These are phyloP conservation scores for Cuniculus paca DNA, from an alignment of 2,797 vertebrate species.

Conservation along the genomic window DNA sequence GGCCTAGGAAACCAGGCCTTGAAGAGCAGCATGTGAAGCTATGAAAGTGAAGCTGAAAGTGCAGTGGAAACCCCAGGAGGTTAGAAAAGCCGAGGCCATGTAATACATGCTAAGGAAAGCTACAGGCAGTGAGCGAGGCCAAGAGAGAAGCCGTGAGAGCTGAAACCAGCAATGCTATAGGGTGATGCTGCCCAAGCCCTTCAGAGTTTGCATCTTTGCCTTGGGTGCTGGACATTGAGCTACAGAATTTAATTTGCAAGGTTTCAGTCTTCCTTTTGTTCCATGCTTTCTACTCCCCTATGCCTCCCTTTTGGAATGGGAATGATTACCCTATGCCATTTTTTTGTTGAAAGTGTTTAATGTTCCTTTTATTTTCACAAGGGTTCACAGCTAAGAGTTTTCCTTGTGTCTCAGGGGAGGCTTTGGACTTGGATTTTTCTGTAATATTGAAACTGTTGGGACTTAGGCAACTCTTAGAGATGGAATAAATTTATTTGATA, in stretches of 20 bases:
- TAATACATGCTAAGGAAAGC: neutral
- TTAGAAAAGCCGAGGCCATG: neutral
- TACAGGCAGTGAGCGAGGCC: neutral
- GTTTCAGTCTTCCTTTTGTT: neutral
- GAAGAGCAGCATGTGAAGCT: neutral
- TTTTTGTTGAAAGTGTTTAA: neutral
- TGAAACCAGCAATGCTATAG: neutral
- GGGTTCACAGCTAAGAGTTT: neutral
- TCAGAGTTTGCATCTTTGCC: neutral
- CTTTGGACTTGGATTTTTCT: neutral
- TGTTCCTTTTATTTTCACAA: neutral
- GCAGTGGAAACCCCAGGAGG: neutral
- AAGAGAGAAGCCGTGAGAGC: neutral
- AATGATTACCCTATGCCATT: neutral
- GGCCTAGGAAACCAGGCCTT: neutral
- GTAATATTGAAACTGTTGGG: neutral
- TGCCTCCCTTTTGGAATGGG: neutral
- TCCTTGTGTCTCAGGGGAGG: neutral
- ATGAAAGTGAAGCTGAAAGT: neutral
- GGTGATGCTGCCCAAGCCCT: neutral
- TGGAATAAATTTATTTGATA: neutral
- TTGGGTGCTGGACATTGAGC: neutral
- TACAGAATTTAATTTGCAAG: neutral
- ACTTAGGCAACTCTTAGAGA: neutral
- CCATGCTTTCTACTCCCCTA: neutral